Evolutionary conservation across 2,113 vertebrate genomes (phyloP).

Genomic region (Corythornis cristatus): DNA sequence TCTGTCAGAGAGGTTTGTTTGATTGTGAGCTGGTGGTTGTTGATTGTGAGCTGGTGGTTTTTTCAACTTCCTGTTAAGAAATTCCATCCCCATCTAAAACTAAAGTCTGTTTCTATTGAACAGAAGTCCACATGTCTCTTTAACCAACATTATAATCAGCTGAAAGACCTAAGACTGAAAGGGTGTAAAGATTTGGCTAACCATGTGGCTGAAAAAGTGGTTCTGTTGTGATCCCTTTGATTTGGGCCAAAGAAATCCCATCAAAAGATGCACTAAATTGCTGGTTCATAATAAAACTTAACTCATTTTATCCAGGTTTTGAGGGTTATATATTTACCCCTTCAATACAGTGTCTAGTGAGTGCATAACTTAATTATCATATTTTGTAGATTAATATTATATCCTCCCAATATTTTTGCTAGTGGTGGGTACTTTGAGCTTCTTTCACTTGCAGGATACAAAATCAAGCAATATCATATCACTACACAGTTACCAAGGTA

Average conservation of each 20-base stretch:
- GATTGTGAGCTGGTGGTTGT: neutral
- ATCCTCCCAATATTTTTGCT: constrained; percentile 41
- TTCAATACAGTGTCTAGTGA: neutral
- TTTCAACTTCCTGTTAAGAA: neutral
- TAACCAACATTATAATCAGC: neutral
- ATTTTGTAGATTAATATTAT: constrained; percentile 16
- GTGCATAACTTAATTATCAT: constrained; percentile 20
- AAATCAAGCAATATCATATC: constrained; percentile 53
- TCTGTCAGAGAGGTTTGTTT: neutral
- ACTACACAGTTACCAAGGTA: constrained; percentile 68
- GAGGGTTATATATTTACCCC: neutral
- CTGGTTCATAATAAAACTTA: constrained; percentile 9
- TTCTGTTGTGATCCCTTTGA: constrained; percentile 23
- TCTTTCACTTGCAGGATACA: constrained; percentile 39
- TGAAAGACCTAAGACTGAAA: neutral
- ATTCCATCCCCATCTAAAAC: neutral
- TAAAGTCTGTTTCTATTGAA: neutral
- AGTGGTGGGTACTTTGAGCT: constrained; percentile 52
- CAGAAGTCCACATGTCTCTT: neutral
- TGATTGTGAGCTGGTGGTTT: neutral
- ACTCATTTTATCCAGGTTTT: constrained; percentile 17
- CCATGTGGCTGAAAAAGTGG: neutral
- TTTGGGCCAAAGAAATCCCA: constrained; percentile 45
- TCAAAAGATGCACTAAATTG: constrained; percentile 32
- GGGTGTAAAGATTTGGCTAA: neutral